Evolutionary conservation across 1,140 invertebrate genomes (phyloP), one percentile per base, ranked within the genome.

Genomic region (Meloidogyne exigua): DNA sequence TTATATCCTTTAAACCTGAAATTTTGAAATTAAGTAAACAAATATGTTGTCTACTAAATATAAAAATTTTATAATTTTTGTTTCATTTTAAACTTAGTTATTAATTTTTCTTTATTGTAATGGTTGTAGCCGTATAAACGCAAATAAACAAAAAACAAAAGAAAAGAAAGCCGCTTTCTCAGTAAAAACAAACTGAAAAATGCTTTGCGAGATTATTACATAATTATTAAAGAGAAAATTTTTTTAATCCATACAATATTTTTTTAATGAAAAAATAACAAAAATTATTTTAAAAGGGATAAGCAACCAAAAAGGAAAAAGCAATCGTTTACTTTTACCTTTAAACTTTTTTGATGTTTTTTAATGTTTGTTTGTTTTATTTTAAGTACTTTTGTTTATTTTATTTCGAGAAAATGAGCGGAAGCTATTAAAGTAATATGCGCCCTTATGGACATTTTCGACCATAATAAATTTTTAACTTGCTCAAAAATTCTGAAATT

Each of bases 381-480:
- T 57, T 57, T n/a, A 57, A 57, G 49, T n/a, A 57, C 49, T n/a
- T n/a, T 57, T 57, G n/a, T 57, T 57, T 57, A 57, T n/a, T 57
- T n/a, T n/a, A 9, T 18, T 9, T 57, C 49, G n/a, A 57, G 49
- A 57, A 44, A 57, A 57, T 18, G 18, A 57, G 18, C 49, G 49
- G 49, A 57, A 57, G 49, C 18, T 57, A n/a, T 57, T 44, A 44
- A 15, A 18, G 12, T 44, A 44, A 44, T 7, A 15, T 44, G 10
- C 9, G 3, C 4, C 36, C 36, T 39, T 9, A 39, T 39, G 9
- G 4, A 39, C 10, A 39, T 39, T 39, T 39, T 39, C 9, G 3
- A 0, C 0, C 10, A 10, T 39, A 39, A 39, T 9, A 9, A 39
- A 39, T 39, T 39, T 39, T 39, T 9, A 9, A 39, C 28, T 32